A percentile compares a stretch with the other conserved stretches of the same genome.
Evolutionary conservation across 1,140 invertebrate species (phyloP).

Genomic region (Ridgeia piscesae): DNA sequence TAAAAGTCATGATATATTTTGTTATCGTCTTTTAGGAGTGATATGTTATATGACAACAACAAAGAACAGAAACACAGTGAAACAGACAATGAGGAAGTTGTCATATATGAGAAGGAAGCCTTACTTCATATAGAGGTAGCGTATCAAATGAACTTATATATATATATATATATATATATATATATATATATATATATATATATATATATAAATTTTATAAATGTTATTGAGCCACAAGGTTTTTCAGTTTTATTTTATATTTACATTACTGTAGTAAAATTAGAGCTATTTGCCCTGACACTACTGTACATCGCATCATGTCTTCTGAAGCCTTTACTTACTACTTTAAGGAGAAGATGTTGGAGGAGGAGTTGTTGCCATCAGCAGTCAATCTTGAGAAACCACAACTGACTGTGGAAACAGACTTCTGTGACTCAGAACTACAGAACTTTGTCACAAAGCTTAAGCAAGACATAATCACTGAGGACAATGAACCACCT

Average conservation of each 20-base stretch:
- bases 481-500: background rate
- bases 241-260: background rate
- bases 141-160: background rate
- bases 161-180: no score
- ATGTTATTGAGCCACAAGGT: background rate
- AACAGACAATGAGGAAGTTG: background rate
- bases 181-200: no score
- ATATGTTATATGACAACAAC: background rate
- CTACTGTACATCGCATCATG: background rate
- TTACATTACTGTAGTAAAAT: background rate
- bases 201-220: no score
- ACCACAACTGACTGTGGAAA: background rate
- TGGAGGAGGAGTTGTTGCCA: background rate
- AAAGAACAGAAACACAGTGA: background rate
- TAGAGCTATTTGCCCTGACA: background rate
- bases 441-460: background rate
- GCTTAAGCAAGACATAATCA: background rate
- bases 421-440: background rate
- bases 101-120: background rate
- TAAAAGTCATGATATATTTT: background rate
- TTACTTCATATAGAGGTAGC: background rate
- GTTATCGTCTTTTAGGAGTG: background rate
- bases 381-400: background rate
- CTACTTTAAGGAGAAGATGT: background rate
- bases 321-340: background rate